Conservation (phyloP, 2,797 vertebrate genomes). For the Dicrostonyx torquatus region DNA sequence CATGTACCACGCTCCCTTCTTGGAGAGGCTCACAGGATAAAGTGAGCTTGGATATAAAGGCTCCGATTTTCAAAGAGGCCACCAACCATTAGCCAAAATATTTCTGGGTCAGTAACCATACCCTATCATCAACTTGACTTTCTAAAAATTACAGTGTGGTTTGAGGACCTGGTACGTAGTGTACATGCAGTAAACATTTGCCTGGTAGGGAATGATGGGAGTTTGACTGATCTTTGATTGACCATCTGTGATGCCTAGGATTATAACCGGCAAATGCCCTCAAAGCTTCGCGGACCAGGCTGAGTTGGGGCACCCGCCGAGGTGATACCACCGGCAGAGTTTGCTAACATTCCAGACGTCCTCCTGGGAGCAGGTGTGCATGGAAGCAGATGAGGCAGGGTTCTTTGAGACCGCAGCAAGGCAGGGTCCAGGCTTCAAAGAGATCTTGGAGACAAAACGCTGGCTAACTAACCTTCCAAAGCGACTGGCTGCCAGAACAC, state of each 20-base stretch:
- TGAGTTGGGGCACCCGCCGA: background rate
- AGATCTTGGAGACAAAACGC: background rate
- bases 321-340: background rate
- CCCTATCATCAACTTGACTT: slow-evolving; percentile 72
- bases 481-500: background rate
- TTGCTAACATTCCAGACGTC: background rate
- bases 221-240: slow-evolving; percentile 53
- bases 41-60: slow-evolving; percentile 28
- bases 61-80: slow-evolving; percentile 44
- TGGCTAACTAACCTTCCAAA: background rate
- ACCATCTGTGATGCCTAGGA: background rate
- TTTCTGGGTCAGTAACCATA: slow-evolving; percentile 66
- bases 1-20: background rate
- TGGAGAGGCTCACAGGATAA: slow-evolving; percentile 48
- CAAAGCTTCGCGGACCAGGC: background rate
- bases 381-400: background rate
- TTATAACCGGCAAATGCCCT: background rate
- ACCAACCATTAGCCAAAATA: slow-evolving; percentile 67
- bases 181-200: slow-evolving; percentile 59
- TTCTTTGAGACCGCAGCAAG: background rate
- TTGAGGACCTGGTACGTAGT: slow-evolving; percentile 65
- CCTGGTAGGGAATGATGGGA: slow-evolving; percentile 49
- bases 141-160: slow-evolving; percentile 73
- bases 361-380: background rate
- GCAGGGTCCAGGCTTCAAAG: background rate